Base-by-base conservation (phyloP, 1,140 invertebrate species). In the Calosoma granatense region DNA sequence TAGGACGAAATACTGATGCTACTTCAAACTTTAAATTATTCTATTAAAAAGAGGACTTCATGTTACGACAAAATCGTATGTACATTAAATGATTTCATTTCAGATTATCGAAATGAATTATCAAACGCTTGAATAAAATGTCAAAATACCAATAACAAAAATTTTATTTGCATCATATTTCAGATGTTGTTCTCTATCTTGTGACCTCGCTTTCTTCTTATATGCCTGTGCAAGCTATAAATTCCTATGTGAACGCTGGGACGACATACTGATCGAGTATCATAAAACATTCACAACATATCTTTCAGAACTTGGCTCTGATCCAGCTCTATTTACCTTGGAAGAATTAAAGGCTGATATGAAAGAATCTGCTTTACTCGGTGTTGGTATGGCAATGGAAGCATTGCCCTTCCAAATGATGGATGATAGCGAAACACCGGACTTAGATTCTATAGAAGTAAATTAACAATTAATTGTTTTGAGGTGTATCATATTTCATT, bases 141-240 rank as follows among this genome's bases (percentile, higher is more conserved):
- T n/a, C n/a, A n/a, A n/a, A n/a, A n/a, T n/a, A n/a, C n/a, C n/a
- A n/a, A n/a, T n/a, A n/a, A n/a, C n/a, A n/a, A n/a, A n/a, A n/a
- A n/a, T n/a, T n/a, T n/a, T n/a, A n/a, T n/a, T n/a, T 36, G n/a
- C 26, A 36, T 36, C n/a, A 12, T 47, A 47, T 54, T 54, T 1
- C 2, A 54, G 82, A 66, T 76, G 72, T 54, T 73, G 75, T 0
- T 80, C 79, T 21, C 75, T 82, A 3, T 71, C 81, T 9, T 61
- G 81, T 1, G 84, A 86, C 63, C n/a, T 86, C 0, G 65, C 71
- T 17, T 83, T 84, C 64, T 75, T 81, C 15, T 70, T 85, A 23
- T 85, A 84, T 59, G 78, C 77, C 0, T 83, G 82, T 58, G 83
- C 83, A 0, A 73, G 74, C 41, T 71, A 82, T 62, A 57, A 75